Evolutionary conservation across 2,888 invertebrate species (phyloP), one percentile per base, ranked within the genome.

Genomic region (Dolichomitus sp.): DNA sequence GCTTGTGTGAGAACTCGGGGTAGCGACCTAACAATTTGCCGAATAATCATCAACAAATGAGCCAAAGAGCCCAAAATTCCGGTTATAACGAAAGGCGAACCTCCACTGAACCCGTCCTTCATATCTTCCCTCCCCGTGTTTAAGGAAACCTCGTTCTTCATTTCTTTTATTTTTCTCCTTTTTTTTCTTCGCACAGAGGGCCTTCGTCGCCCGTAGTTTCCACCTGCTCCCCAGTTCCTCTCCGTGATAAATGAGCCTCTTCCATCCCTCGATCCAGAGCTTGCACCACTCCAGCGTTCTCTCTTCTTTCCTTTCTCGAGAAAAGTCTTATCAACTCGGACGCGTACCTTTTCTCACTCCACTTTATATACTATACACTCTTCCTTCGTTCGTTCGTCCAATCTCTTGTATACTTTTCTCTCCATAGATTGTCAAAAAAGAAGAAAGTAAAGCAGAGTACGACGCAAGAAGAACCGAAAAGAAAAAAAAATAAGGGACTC

Each of bases 191-290:
- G n/a, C 37, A 17, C 65, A 19, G n/a, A 37, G 72, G 4, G 27
- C 40, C 40, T 42, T 73, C 78, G 23, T 65, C 78, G 61, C 57
- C 65, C 59, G 45, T 33, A 37, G 59, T 27, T 87, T 88, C 89
- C 91, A 91, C 91, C 91, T 92, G 91, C 88, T 89, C 86, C 88
- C 23, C 86, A 48, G 30, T 75, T 52, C 63, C 65, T 86, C 85
- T 86, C 84, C 80, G 89, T 92, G 92, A 92, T 92, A 91, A 90
- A 92, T 91, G 91, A 88, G 86, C 89, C 84, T 85, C 87, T 88
- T 89, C 87, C 88, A 88, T 89, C 90, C 85, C 83, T 78, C 69
- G 70, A 42, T 52, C 27, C 72, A 65, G 23, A 63, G 57, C 61
- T 69, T 48, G 59, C 73, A 61, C 50, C 74, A 50, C 57, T 48